Conservation (phyloP, 2,797 vertebrate genomes). For the Diplodus sargus region DNA sequence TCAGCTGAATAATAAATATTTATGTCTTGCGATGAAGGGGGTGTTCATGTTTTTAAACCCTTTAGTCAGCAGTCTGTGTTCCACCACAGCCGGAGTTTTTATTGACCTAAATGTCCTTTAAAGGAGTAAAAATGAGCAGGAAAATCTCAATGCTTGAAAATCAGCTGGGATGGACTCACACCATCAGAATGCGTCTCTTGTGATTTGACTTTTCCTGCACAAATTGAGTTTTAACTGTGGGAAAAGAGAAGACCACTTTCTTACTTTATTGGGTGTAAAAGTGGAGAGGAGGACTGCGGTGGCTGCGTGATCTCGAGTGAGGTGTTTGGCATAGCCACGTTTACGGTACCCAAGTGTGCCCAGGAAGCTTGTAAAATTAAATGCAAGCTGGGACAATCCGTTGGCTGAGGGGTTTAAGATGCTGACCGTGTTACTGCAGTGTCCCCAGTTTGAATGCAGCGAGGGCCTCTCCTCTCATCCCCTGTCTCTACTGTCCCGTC, state of each 20-base stretch:
- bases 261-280: neutral
- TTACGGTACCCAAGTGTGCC: neutral
- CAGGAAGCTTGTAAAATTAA: neutral
- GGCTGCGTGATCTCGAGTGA: neutral
- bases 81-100: constrained; percentile 8
- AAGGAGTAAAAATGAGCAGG: constrained; percentile 20
- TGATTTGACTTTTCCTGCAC: constrained; percentile 14
- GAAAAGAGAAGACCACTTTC: neutral
- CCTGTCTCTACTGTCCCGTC: neutral
- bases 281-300: constrained; percentile 1
- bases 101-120: constrained; percentile 34
- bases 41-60: constrained; percentile 37
- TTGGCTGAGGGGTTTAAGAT: neutral
- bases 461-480: neutral
- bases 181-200: constrained; percentile 12
- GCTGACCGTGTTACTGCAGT: neutral
- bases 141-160: neutral
- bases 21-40: constrained; percentile 40
- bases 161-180: constrained; percentile 41
- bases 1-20: constrained; percentile 54
- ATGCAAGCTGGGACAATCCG: neutral
- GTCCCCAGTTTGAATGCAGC: neutral
- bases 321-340: neutral
- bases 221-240: neutral
- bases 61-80: constrained; percentile 45